These are phyloP conservation scores for Lithobates sylvaticus DNA, from an alignment of 2,797 vertebrate genomes.

Conservation along the genomic window DNA sequence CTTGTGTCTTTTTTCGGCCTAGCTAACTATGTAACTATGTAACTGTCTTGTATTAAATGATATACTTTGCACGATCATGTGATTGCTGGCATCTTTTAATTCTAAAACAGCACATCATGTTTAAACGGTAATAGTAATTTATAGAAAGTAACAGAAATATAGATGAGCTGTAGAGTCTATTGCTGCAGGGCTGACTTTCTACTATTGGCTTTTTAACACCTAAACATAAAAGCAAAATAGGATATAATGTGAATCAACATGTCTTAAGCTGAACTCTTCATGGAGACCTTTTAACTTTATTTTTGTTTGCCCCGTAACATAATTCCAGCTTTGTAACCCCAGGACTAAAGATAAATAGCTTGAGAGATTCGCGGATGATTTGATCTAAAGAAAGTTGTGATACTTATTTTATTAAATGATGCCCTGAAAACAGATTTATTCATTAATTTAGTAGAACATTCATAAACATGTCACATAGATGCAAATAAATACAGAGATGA, in stretches of 20 bases:
- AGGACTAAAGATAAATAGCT: constrained; percentile 15
- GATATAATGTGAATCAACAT: not conserved
- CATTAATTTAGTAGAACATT: constrained; percentile 31
- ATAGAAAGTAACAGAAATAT: not conserved
- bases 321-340: not conserved
- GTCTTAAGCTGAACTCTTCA: not conserved
- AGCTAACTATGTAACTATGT: too few species aligned
- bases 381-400: constrained; percentile 36
- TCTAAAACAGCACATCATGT: not conserved
- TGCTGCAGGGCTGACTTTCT: not conserved
- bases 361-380: not conserved
- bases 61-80: not conserved
- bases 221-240: not conserved
- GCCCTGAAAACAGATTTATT: constrained; percentile 33
- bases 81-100: not conserved
- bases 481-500: constrained; percentile 19
- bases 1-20: too few species aligned
- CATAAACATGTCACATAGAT: constrained; percentile 17
- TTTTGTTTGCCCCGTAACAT: not conserved
- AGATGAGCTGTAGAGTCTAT: not conserved
- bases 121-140: not conserved
- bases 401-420: constrained; percentile 37
- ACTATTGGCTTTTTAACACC: not conserved
- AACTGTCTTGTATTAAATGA: too few species aligned
- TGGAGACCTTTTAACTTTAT: constrained; percentile 16